A percentile compares a stretch with the other conserved stretches of the same genome.
Conservation (phyloP, 2,888 invertebrate genomes). For the Dexiosoma caninum region DNA sequence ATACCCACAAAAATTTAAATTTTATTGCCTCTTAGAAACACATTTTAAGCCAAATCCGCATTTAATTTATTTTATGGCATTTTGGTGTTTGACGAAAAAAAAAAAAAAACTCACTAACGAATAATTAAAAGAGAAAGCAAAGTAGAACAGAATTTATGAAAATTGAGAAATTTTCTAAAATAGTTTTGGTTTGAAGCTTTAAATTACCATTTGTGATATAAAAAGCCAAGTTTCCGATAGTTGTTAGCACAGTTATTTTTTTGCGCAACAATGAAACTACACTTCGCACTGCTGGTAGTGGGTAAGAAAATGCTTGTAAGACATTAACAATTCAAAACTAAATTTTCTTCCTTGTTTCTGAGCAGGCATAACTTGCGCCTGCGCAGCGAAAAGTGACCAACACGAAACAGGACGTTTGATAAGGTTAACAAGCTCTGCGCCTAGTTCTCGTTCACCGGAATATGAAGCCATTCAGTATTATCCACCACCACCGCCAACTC, state of each 20-base stretch:
- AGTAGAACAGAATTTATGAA: not conserved
- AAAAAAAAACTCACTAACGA: not conserved
- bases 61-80: not conserved
- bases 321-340: too few relatives aligned
- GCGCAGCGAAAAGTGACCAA: not conserved
- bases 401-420: conserved; percentile 25
- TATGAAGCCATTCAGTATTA: not conserved
- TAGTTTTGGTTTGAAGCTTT: not conserved
- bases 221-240: not conserved
- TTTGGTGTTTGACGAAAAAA: not conserved
- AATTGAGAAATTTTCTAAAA: not conserved
- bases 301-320: conserved; percentile 3
- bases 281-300: conserved; percentile 7
- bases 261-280: conserved; percentile 24
- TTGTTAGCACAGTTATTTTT: conserved; percentile 7
- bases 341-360: too few relatives aligned
- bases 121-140: not conserved
- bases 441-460: not conserved
- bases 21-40: not conserved
- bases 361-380: not conserved
- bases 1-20: not conserved
- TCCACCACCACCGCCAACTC: not conserved
- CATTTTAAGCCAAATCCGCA: not conserved
- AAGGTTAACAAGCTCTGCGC: not conserved
- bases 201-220: conserved; percentile 22